Base-by-base conservation (phyloP, 2,888 invertebrate species). In the Lottia scabra region DNA sequence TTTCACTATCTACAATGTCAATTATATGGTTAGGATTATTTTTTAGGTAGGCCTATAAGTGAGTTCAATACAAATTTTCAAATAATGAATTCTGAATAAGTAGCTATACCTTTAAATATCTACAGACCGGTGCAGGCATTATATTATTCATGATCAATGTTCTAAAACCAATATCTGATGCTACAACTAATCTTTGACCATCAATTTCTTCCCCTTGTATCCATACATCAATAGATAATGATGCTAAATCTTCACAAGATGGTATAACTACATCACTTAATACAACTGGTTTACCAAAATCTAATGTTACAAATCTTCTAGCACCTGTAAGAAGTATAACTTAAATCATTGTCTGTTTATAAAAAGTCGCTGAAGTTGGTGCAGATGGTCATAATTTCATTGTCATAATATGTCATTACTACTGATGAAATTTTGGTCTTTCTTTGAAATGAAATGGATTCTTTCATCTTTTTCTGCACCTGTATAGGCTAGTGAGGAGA, bases 161-260 rank as follows among this genome's bases (percentile, higher is more conserved):
- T 84, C 95, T 94, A 38, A 92, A 92, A n/a, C 95, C 94, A 81
- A 98, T 97, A 88, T 97, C 97, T 0, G 94, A 93, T 12, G 95
- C 94, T 68, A 95, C 94, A 0, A 95, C 95, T 26, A 98, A 92
- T 81, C 96, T 93, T 78, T 94, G 94, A 68, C 94, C 93, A 90
- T 97, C 97, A 0, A 93, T 91, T 87, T 97, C 96, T 88, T 97
- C 97, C 69, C 94, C 93, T 65, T 93, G 93, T 23, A 94, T 92
- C 97, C 97, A 98, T 71, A 96, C 94, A 89, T 97, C 97, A 80
- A 98, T 94, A 80, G 94, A 94, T 1, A 97, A 91, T 0, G 96
- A 96, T 46, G 95, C 94, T 56, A 91, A 82, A 78, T 91, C 90
- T 65, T 84, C 81, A 83, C 90, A 90, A 2, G 89, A 84, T 27